Evolutionary conservation across 2,888 invertebrate species (phyloP).

Genomic region (Mythimna vitellina): DNA sequence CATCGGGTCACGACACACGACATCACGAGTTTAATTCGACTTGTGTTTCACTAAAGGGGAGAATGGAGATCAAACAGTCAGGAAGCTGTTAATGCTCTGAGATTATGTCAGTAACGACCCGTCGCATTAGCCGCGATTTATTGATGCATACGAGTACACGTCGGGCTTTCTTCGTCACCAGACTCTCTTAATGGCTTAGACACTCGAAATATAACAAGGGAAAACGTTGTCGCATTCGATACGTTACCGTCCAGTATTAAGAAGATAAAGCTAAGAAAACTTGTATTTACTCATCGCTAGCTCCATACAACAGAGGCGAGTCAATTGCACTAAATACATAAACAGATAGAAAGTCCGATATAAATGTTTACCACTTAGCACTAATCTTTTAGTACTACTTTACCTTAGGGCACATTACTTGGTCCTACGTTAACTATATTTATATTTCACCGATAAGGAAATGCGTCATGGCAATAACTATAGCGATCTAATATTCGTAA

Average conservation of each 20-base stretch:
- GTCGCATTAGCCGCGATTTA: conserved; percentile 43
- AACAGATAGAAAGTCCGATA: background rate
- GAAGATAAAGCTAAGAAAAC: background rate
- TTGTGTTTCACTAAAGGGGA: conserved; percentile 28
- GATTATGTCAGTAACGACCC: conserved; percentile 35
- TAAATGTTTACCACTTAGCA: background rate
- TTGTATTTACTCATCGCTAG: background rate
- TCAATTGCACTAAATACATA: too few species aligned
- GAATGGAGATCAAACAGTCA: conserved; percentile 16
- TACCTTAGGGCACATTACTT: background rate
- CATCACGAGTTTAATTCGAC: conserved; percentile 33
- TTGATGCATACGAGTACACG: background rate
- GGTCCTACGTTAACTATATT: conserved; percentile 16
- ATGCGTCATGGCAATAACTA: conserved; percentile 5
- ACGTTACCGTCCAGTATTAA: conserved; percentile 4
- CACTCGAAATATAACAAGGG: background rate
- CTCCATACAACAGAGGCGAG: background rate
- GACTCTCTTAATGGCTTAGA: conserved; percentile 17
- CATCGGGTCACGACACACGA: conserved; percentile 23
- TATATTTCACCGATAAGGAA: conserved; percentile 1
- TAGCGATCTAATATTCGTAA: background rate
- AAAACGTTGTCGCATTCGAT: background rate
- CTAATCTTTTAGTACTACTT: conserved; percentile 7
- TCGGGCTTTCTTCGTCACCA: conserved; percentile 24
- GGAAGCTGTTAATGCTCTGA: conserved; percentile 31